These are phyloP conservation scores for Habropoda laboriosa DNA, from an alignment of 1,140 invertebrate species.

Conservation along the genomic window DNA sequence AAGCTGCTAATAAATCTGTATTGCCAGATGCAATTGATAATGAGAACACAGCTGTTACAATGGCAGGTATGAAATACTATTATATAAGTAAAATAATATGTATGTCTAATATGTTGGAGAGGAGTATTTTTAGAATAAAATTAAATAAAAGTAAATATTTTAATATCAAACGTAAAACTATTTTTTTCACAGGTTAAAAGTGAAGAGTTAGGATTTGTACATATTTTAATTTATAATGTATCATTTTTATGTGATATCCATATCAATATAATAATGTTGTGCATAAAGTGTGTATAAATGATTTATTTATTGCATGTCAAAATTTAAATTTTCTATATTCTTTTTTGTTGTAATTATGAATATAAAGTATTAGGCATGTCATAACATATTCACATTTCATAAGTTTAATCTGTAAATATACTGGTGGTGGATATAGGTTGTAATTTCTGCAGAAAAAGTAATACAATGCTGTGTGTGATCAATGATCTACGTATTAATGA, in stretches of 20 bases:
- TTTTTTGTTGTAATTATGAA: background rate
- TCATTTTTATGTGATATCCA: slow-evolving; percentile 1
- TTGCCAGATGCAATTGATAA: slow-evolving; percentile 90
- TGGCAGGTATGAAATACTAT: slow-evolving; percentile 79
- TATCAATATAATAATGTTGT: background rate
- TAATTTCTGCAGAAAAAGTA: slow-evolving; percentile 14
- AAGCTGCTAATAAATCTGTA: slow-evolving; percentile 93
- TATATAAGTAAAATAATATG: slow-evolving; percentile 18
- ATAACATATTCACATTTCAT: background rate
- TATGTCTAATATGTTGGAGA: background rate
- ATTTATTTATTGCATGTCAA: background rate
- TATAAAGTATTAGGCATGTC: background rate
- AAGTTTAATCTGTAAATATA: background rate
- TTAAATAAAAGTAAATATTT: background rate
- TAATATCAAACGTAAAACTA: background rate
- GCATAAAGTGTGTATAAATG: background rate
- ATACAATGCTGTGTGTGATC: slow-evolving; percentile 7
- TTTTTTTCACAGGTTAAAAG: background rate
- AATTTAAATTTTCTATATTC: background rate
- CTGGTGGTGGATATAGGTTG: background rate
- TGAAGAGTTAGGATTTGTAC: background rate
- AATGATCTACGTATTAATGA: slow-evolving; percentile 29
- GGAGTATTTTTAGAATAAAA: background rate
- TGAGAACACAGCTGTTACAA: slow-evolving; percentile 88
- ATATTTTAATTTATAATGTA: background rate